Conservation (phyloP, 2,888 invertebrate species). For the Drosophila sordidula region DNA sequence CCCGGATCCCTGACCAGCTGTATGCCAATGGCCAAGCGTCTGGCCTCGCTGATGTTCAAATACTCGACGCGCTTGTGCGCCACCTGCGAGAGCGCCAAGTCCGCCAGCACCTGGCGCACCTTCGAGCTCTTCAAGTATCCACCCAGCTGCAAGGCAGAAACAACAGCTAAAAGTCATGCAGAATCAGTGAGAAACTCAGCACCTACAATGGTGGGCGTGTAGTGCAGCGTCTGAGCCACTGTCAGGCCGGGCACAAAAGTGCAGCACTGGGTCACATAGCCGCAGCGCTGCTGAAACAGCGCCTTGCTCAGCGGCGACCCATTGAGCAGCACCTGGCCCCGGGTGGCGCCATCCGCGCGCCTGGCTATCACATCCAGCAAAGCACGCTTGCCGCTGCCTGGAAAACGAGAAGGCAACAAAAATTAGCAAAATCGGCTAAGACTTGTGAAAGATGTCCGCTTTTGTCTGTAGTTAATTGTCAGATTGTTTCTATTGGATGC, state of each 20-base stretch:
- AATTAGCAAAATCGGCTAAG: too few relatives aligned
- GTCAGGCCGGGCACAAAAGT: constrained; percentile 94
- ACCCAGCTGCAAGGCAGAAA: constrained; percentile 86
- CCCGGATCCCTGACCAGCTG: constrained; percentile 97
- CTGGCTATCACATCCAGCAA: constrained; percentile 96
- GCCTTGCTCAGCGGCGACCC: constrained; percentile 93
- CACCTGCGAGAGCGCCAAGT: constrained; percentile 96
- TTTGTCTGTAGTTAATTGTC: too few relatives aligned
- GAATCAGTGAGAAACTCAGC: rapidly evolving
- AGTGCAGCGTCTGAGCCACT: constrained; percentile 93
- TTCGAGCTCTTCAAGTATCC: constrained; percentile 92
- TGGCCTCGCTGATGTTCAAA: constrained; percentile 94
- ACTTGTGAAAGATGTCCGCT: too few relatives aligned
- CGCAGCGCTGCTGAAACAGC: constrained; percentile 94
- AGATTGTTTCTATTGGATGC: too few relatives aligned
- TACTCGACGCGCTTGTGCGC: constrained; percentile 93
- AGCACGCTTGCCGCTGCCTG: constrained; percentile 97
- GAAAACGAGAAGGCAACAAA: not conserved
- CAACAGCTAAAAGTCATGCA: not conserved
- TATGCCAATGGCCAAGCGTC: constrained; percentile 95
- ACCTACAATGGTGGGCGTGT: constrained; percentile 91
- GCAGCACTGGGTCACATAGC: constrained; percentile 94
- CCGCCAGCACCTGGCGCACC: constrained; percentile 96
- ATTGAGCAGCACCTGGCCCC: constrained; percentile 95
- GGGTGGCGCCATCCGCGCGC: constrained; percentile 91